A percentile compares a stretch with the other conserved stretches of the same genome.
Evolutionary conservation across 2,113 vertebrate species (phyloP).

Genomic region (Empidonax traillii): DNA sequence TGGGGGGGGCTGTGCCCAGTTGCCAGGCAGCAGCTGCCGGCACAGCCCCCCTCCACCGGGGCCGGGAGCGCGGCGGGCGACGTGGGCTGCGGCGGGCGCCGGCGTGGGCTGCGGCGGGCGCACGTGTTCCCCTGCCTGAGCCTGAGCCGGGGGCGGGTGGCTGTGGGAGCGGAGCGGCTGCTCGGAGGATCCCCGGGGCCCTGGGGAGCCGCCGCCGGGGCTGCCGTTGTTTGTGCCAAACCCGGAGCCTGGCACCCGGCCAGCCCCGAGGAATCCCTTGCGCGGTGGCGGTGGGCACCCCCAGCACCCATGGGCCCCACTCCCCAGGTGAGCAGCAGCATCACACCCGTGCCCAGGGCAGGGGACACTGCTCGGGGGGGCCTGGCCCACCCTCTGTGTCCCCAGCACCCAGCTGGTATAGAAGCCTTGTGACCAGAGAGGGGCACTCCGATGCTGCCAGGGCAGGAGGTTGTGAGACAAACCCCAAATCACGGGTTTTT

Average conservation of each 20-base stretch:
- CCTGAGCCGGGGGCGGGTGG: constrained; percentile 46
- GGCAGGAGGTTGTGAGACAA: neutral
- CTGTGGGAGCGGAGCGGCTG: constrained; percentile 47
- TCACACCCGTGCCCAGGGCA: neutral
- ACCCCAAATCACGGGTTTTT: neutral
- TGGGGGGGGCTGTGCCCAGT: neutral
- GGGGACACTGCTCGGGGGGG: rapidly evolving
- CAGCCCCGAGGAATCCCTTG: constrained; percentile 47
- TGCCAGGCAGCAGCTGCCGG: constrained; percentile 38
- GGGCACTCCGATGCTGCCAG: neutral
- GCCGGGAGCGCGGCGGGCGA: neutral
- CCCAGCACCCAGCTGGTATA: neutral
- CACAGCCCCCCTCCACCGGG: neutral
- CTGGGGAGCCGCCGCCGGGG: constrained; percentile 23
- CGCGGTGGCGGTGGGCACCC: neutral
- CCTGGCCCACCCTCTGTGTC: neutral
- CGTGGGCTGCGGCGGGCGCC: neutral
- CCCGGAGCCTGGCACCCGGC: constrained; percentile 6
- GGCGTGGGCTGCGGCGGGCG: neutral
- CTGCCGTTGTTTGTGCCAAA: constrained; percentile 56
- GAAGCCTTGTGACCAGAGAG: neutral
- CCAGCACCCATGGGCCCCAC: neutral
- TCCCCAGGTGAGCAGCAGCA: rapidly evolving
- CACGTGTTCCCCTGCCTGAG: constrained; percentile 61
- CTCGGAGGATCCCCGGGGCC: constrained; percentile 38